A percentile compares a stretch with the other conserved stretches of the same genome.
These are phyloP conservation scores for Diabrotica balteata DNA, from an alignment of 2,888 invertebrate genomes.

Conservation along the genomic window DNA sequence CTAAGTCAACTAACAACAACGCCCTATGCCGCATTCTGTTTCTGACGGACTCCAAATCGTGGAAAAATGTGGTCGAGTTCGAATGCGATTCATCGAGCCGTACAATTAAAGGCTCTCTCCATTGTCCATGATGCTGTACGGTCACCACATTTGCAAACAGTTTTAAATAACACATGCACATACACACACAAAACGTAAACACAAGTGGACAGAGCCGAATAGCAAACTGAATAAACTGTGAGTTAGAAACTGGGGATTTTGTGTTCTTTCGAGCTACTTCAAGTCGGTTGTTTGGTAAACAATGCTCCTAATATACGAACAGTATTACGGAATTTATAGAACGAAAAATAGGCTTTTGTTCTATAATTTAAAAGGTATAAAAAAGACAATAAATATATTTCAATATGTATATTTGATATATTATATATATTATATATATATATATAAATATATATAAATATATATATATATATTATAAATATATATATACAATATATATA, in stretches of 20 bases:
- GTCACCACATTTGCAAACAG: constrained; percentile 23
- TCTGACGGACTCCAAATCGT: constrained; percentile 8
- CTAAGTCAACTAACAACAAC: too few relatives aligned
- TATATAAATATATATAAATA: too few relatives aligned
- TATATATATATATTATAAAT: too few relatives aligned
- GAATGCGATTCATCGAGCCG: constrained; percentile 12
- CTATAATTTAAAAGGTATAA: too few relatives aligned
- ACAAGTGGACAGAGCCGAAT: constrained; percentile 15
- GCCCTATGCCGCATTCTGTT: neutral
- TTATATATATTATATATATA: too few relatives aligned
- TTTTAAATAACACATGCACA: constrained; percentile 20
- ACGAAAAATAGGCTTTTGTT: too few relatives aligned
- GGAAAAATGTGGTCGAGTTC: constrained; percentile 13
- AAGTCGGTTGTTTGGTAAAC: constrained; percentile 10
- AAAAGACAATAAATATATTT: too few relatives aligned
- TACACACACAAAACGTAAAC: constrained; percentile 15
- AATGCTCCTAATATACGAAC: neutral
- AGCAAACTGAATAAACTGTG: constrained; percentile 13
- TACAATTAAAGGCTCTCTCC: constrained; percentile 17
- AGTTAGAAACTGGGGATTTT: neutral
- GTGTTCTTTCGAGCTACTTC: constrained; percentile 7
- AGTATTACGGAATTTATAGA: too few relatives aligned
- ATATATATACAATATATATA: too few relatives aligned
- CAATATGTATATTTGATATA: too few relatives aligned
- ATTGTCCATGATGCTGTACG: constrained; percentile 15